These are phyloP conservation scores for Ophraella communa DNA, from an alignment of 2,888 invertebrate genomes.

Conservation along the genomic window DNA sequence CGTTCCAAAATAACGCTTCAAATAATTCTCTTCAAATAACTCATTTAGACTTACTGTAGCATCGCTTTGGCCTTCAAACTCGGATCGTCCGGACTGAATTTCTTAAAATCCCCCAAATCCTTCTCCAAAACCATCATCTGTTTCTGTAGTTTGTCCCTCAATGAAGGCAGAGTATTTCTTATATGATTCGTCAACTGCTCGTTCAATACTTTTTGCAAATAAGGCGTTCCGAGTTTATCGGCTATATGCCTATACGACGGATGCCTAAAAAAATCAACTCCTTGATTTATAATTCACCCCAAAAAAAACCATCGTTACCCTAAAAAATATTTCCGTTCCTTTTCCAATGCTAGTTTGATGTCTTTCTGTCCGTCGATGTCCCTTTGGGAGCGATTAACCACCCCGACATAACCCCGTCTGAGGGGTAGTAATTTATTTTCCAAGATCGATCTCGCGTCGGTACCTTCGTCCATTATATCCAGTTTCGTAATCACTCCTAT, in stretches of 20 bases:
- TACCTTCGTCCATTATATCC: conserved; percentile 99
- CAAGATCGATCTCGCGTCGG: conserved; percentile 96
- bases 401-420: conserved; percentile 95
- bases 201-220: conserved; percentile 94
- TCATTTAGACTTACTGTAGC: conserved; percentile 97
- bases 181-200: conserved; percentile 99
- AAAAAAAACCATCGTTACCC: conserved; percentile 63
- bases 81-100: conserved; percentile 97
- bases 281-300: too few species aligned
- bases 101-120: conserved; percentile 98
- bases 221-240: conserved; percentile 96
- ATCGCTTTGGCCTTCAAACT: conserved; percentile 99
- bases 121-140: conserved; percentile 94
- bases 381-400: conserved; percentile 98
- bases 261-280: conserved; percentile 73
- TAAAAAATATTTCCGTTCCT: conserved; percentile 97
- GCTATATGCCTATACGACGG: conserved; percentile 97
- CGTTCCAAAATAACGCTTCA: too few species aligned
- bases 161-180: conserved; percentile 92
- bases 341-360: conserved; percentile 90
- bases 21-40: too few species aligned
- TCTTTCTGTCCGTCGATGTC: conserved; percentile 99
- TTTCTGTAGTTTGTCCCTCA: conserved; percentile 95
- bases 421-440: conserved; percentile 96
- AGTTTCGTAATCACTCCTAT: conserved; percentile 99